phyloP scores from a whole-genome alignment of 2,888 invertebrate genomes.

The Eulithis testata region DNA sequence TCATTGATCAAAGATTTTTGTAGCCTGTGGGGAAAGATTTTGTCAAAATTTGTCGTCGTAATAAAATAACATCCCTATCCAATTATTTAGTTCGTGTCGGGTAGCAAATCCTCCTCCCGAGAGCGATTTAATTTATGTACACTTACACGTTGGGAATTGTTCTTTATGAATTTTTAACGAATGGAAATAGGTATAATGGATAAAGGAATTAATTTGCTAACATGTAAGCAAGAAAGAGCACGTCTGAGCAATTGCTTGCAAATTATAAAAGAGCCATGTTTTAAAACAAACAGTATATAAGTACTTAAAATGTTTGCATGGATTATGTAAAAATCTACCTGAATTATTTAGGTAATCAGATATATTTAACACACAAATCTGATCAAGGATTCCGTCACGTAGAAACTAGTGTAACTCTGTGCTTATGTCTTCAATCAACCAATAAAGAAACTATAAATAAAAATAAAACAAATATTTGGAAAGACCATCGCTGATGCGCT shows the following conservation, averaged over 20 bases:
- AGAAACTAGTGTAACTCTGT: too few species aligned
- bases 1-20: constrained; percentile 49
- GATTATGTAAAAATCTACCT: neutral
- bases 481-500: too few species aligned
- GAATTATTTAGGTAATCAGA: too few species aligned
- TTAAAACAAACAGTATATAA: neutral
- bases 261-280: neutral
- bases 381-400: too few species aligned
- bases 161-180: constrained; percentile 50
- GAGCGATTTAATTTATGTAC: constrained; percentile 74
- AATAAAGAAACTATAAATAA: too few species aligned
- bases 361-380: too few species aligned
- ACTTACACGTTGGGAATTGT: constrained; percentile 62
- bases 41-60: constrained; percentile 72
- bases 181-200: constrained; percentile 36
- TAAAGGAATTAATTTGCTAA: constrained; percentile 22
- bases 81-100: constrained; percentile 76
- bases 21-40: constrained; percentile 53
- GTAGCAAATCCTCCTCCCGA: constrained; percentile 67
- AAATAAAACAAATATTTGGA: too few species aligned
- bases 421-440: too few species aligned
- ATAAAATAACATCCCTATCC: constrained; percentile 70
- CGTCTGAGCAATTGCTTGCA: constrained; percentile 1
- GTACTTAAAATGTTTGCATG: constrained; percentile 2
- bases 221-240: constrained; percentile 8